phyloP scores from a whole-genome alignment of 1,140 invertebrate genomes.

The Lepeophtheirus salmonis region DNA sequence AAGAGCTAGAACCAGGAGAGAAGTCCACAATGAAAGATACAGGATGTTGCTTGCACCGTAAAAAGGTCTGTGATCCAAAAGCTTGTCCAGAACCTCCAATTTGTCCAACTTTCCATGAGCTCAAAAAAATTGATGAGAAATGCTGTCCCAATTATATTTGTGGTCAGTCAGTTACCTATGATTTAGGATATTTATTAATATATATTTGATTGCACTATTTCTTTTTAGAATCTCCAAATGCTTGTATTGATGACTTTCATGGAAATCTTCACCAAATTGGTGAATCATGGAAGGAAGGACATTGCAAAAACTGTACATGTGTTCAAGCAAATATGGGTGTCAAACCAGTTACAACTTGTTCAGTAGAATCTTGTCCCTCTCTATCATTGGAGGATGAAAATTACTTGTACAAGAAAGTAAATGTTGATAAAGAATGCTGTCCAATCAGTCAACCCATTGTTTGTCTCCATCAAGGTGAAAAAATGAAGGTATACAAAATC shows the following conservation, averaged over 20 bases:
- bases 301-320: not conserved
- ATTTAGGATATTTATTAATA: too few species aligned
- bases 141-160: not conserved
- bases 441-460: not conserved
- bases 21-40: not conserved
- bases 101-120: not conserved
- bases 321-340: not conserved
- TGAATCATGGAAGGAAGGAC: not conserved
- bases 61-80: not conserved
- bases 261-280: not conserved
- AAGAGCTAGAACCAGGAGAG: not conserved
- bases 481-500: too few species aligned
- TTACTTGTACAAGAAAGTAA: not conserved
- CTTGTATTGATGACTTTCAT: not conserved
- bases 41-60: not conserved
- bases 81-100: not conserved
- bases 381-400: not conserved
- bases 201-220: too few species aligned
- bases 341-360: not conserved
- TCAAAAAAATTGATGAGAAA: not conserved
- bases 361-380: not conserved
- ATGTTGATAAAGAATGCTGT: not conserved
- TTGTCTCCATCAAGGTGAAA: not conserved
- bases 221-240: not conserved
- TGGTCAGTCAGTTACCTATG: not conserved